Evolutionary conservation across 2,113 vertebrate species (phyloP).

Genomic region (Neopipo cinnamomea): DNA sequence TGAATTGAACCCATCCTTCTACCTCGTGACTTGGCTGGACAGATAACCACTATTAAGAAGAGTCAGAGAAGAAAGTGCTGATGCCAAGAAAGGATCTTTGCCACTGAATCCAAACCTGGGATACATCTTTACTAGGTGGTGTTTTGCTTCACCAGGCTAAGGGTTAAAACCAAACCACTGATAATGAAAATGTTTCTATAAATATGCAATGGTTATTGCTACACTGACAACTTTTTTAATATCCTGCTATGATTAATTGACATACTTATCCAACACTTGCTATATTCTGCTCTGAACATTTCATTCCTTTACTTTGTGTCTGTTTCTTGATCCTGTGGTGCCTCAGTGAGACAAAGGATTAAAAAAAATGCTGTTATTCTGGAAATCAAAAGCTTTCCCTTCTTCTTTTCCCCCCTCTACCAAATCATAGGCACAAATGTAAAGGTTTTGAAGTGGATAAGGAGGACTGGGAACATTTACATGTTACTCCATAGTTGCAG

Average conservation of each 20-base stretch:
- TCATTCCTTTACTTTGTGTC: neutral
- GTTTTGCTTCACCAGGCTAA: neutral
- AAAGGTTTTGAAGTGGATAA: neutral
- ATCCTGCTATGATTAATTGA: neutral
- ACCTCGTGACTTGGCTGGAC: neutral
- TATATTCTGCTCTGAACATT: neutral
- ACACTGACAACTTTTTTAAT: neutral
- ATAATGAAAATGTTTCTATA: neutral
- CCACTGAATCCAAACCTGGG: neutral
- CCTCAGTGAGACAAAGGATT: neutral
- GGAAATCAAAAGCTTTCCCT: neutral
- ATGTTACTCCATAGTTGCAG: neutral
- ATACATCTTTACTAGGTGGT: neutral
- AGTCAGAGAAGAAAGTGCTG: neutral
- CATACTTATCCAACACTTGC: neutral
- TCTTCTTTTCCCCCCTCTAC: neutral
- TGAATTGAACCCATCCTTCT: slow-evolving; percentile 13
- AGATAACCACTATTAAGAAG: neutral
- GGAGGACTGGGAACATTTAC: neutral
- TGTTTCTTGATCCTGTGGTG: neutral
- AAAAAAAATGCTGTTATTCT: neutral
- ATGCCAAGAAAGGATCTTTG: neutral
- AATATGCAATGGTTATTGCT: neutral
- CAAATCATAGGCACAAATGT: neutral
- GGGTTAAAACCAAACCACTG: neutral